These are phyloP conservation scores for Myrmecophaga tridactyla DNA, from an alignment of 2,113 vertebrate species.

Conservation along the genomic window DNA sequence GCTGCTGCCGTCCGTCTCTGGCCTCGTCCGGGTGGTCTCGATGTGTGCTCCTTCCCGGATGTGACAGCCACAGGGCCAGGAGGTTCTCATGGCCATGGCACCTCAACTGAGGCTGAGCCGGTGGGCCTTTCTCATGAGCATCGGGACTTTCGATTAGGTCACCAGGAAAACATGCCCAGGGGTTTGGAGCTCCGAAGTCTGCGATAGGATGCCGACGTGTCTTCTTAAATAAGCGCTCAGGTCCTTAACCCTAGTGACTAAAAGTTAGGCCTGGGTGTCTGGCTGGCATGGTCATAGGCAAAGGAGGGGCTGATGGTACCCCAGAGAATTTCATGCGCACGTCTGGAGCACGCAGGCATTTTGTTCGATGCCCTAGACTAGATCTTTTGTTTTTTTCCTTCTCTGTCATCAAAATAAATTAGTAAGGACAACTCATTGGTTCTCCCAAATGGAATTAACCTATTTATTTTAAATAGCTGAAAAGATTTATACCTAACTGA, in stretches of 20 bases:
- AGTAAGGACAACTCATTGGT: neutral
- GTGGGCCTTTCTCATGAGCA: neutral
- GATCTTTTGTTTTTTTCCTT: neutral
- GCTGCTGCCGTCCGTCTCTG: constrained; percentile 67
- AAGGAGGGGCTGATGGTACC: neutral
- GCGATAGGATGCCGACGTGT: neutral
- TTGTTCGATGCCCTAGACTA: neutral
- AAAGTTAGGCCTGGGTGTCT: neutral
- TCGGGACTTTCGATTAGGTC: neutral
- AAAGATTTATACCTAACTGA: neutral
- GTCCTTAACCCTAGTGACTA: neutral
- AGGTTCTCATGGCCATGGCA: neutral
- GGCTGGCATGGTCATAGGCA: neutral
- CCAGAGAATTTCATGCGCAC: neutral
- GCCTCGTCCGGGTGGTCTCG: constrained; percentile 14
- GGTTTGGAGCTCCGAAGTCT: neutral
- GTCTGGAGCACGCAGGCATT: neutral
- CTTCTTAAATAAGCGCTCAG: neutral
- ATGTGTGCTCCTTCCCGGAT: constrained; percentile 61
- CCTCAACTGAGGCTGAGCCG: neutral
- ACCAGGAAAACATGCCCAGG: neutral
- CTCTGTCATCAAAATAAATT: neutral
- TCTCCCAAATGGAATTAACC: neutral
- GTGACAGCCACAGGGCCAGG: constrained; percentile 3
- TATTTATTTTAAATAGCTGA: neutral